Evolutionary conservation across 2,113 vertebrate genomes (phyloP), one percentile per base, ranked within the genome.

Genomic region (Elaphurus davidianus): DNA sequence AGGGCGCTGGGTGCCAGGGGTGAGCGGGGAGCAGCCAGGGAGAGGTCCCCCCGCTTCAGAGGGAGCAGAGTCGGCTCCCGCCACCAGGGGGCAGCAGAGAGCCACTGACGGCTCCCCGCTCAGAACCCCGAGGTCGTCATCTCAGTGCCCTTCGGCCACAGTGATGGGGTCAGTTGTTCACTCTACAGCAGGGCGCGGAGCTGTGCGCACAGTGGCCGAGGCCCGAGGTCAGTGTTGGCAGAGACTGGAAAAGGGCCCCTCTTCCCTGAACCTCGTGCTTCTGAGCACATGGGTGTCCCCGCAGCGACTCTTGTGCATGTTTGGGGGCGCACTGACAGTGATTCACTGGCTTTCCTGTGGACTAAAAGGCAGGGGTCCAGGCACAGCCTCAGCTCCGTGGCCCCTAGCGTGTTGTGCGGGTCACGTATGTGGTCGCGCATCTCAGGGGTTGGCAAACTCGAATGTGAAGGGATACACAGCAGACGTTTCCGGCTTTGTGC

Each of bases 61-160:
- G 54, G 57, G 8, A 57, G 7, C 9, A 3, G 23, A 30, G 40
- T 12, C 16, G 6, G n/a, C 13, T n/a, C 17, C 50, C 83, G 27
- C 43, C 93, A 82, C 71, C 87, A 97, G 98, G 94, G 96, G 94
- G 93, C 96, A 98, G 96, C 97, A 87, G 12, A 45, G 95, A 91
- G 83, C 96, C 67, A 5, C 54, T 2, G 14, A 36, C 33, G 2
- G 21, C 3, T 62, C 47, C n/a, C 59, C 33, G 21, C 87, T 54
- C 87, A 27, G 3, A 71, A 14, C 79, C 71, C 60, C 7, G 3
- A 2, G 47, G 14, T 55, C 1, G 16, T 74, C 0, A 8, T 43
- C 54, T 28, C 95, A 4, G 5, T 78, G 94, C 84, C 94, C 96
- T 97, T 96, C 90, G 89, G 3, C 40, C 7, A 19, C n/a, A 33